Conservation (phyloP, 2,888 invertebrate genomes). For the Aspidapion aeneum region DNA sequence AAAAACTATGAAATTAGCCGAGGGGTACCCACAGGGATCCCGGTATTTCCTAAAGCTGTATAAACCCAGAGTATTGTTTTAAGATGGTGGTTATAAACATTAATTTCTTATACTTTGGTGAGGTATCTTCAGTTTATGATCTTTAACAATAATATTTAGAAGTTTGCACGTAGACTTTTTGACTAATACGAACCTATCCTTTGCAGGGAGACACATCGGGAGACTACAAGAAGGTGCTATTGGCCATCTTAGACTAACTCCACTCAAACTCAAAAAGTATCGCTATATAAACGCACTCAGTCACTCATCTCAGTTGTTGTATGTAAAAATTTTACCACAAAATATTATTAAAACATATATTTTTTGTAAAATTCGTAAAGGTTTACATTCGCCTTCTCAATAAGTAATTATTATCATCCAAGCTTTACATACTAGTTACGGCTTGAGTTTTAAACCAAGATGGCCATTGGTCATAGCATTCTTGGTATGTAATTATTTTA, state of each 20-base stretch:
- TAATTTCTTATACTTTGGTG: too few species aligned
- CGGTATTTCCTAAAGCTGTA: too few species aligned
- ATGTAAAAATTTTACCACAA: background rate
- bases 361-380: background rate
- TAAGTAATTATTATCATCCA: too few species aligned
- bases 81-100: background rate
- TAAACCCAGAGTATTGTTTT: background rate
- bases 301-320: background rate
- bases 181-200: constrained; percentile 36
- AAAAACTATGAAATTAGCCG: too few species aligned
- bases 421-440: too few species aligned
- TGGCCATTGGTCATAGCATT: too few species aligned
- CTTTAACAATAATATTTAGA: background rate
- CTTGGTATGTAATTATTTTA: too few species aligned
- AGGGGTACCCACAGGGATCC: too few species aligned
- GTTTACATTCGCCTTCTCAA: background rate
- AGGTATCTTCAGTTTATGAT: too few species aligned
- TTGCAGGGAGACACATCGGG: constrained; percentile 91
- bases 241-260: constrained; percentile 68
- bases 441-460: too few species aligned
- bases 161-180: background rate
- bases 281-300: constrained; percentile 33
- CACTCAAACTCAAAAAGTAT: constrained; percentile 20
- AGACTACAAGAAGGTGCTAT: constrained; percentile 87
- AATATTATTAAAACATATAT: background rate